These are phyloP conservation scores for Micromys minutus DNA, from an alignment of 2,113 vertebrate species.

Conservation along the genomic window DNA sequence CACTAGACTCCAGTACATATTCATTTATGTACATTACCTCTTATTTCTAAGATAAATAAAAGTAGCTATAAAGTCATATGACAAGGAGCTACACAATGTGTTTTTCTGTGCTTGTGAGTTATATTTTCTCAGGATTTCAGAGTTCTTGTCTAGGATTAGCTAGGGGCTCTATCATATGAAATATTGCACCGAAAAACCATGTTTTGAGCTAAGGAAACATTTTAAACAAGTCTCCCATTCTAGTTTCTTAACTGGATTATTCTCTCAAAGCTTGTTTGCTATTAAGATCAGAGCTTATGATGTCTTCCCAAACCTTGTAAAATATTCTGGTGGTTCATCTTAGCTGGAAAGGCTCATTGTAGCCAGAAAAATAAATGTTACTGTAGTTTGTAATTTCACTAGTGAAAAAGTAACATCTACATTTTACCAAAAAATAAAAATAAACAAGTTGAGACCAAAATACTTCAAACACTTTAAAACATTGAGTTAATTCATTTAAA, in stretches of 20 bases:
- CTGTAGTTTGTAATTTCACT: constrained; percentile 10
- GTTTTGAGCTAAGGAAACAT: background rate
- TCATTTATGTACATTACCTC: background rate
- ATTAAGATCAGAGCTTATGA: background rate
- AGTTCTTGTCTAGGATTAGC: background rate
- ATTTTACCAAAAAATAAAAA: background rate
- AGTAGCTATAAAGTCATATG: background rate
- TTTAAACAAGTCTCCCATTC: background rate
- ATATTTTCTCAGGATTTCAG: accelerated
- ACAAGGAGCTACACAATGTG: background rate
- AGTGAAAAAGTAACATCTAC: background rate
- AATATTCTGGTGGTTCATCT: background rate
- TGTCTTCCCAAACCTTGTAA: background rate
- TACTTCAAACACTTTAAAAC: background rate
- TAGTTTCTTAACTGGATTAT: background rate
- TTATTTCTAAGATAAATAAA: background rate
- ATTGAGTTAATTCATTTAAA: background rate
- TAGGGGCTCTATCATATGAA: background rate
- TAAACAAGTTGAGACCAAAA: background rate
- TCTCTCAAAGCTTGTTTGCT: background rate
- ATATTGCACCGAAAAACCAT: background rate
- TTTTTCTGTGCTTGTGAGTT: background rate
- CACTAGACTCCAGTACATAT: background rate
- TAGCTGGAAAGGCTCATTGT: background rate
- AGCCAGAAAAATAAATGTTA: background rate